Conservation (phyloP, 37 sponge, comb jelly and placozoan species). For the Cladorhizidae sp. region DNA sequence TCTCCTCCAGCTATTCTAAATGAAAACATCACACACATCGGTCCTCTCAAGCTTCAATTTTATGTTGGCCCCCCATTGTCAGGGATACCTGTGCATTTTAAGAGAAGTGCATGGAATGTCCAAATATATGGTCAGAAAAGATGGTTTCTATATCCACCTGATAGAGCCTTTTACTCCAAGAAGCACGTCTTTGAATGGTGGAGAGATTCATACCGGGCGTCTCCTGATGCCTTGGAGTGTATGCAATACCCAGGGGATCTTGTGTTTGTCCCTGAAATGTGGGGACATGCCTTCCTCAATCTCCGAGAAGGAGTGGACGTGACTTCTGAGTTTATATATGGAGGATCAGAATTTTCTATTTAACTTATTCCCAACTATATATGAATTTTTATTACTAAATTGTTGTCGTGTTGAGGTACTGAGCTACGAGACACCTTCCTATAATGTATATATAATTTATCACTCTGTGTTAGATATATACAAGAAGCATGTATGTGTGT, state of each 20-base stretch:
- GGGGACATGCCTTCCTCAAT: conserved; percentile 81
- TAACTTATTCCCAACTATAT: conserved; percentile 17
- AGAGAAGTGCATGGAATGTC: conserved; percentile 74
- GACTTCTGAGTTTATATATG: conserved; percentile 84
- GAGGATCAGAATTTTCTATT: conserved; percentile 87
- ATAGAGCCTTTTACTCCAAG: conserved; percentile 69
- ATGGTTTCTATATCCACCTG: conserved; percentile 86
- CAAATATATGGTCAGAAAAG: conserved; percentile 78
- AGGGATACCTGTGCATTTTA: conserved; percentile 74
- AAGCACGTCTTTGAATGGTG: conserved; percentile 84
- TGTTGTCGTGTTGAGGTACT: too few species aligned
- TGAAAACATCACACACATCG: conserved; percentile 61
- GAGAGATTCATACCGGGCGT: conserved; percentile 18
- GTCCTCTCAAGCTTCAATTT: conserved; percentile 39
- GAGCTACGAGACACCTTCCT: too few species aligned
- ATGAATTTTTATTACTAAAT: too few species aligned
- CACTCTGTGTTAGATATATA: too few species aligned
- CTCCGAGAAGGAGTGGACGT: conserved; percentile 83
- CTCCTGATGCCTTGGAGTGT: conserved; percentile 70
- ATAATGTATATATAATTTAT: too few species aligned
- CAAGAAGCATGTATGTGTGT: too few species aligned
- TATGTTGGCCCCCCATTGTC: conserved; percentile 79
- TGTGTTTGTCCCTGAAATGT: conserved; percentile 87
- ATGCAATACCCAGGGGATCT: conserved; percentile 82
- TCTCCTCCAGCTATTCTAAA: conserved; percentile 55